Base-by-base conservation (phyloP, 2,888 invertebrate species). In the Synergus laeviventris region DNA sequence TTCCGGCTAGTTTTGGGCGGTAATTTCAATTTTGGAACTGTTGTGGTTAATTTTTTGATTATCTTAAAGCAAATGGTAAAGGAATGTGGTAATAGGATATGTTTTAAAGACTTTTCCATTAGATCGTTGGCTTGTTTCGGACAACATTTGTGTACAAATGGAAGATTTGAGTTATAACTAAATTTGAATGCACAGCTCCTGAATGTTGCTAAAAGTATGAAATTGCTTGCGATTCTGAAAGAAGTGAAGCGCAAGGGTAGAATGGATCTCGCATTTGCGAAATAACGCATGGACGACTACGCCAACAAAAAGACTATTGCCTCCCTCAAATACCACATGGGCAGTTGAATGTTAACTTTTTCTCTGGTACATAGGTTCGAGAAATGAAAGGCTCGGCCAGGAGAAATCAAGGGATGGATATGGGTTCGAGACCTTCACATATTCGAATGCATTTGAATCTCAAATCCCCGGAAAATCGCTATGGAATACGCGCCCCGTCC, bases 231-330 rank as follows among this genome's bases (percentile, higher is more conserved):
- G 31, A 54, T 70, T 70, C 16, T n/a, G 70, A 12, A 31, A 45
- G 49, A n/a, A 54, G 31, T 49, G 70, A 36, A 49, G 70, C 70
- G n/a, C 9, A 45, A 54, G 11, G 42, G 16, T 24, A 66, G 83
- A 86, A 86, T 84, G 84, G 81, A 78, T 73, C 70, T 79, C 86
- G 7, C 86, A 86, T 86, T 86, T 86, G 82, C 82, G 82, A 86
- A 86, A 86, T 86, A 84, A 86, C 84, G 84, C 83, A 83, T 85
- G 84, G 83, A 83, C 84, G 84, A 86, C 83, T 82, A 80, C 82
- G 79, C 61, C 78, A 81, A 82, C 81, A 82, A 84, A 85, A 85
- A 80, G 76, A 78, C 74, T 75, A 80, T 80, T 66, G 60, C 59
- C 73, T 64, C 39, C 74, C 73, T 76, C 70, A 62, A 78, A 70